Evolutionary conservation across 2,797 vertebrate species (phyloP), one percentile per base, ranked within the genome.

Genomic region (Picus viridis): DNA sequence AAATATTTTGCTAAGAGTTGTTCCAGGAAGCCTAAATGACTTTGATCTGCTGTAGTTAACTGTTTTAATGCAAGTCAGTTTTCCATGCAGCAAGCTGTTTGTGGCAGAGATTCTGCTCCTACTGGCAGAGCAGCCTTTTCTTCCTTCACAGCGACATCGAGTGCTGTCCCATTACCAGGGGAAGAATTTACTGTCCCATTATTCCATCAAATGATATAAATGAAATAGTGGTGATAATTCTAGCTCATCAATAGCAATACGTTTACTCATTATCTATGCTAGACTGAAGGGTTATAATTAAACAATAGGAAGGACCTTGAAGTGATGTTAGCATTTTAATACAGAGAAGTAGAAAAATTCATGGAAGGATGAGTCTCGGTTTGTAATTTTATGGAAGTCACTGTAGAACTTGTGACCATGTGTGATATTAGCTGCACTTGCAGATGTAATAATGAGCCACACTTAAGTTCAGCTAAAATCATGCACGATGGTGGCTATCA

Each of bases 251-350:
- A 51, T 56, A 77, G 82, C 67, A 87, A 76, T 81, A 61, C 1
- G 5, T 82, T 97, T 96, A 94, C 84, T 96, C 92, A 76, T 96
- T 95, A 92, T 61, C 69, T 90, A 80, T 82, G 78, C 90, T 92
- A 94, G 91, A 86, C 75, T 95, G 93, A 88, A 90, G 85, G 89
- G 12, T 67, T 79, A 26, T 82, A 95, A 96, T 96, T 96, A 95
- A 96, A 75, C 89, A 75, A 61, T 86, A 83, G 2, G 5, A 93
- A 96, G 92, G 83, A 80, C 77, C 94, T 96, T 94, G 90, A 96
- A 92, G 82, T 91, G 76, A 88, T 75, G 80, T 71, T 90, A 88
- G 62, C 83, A 82, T 93, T 95, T 92, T 77, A 76, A 92, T 80
- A 68, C 67, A 68, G 67, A 79, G 69, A 95, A 93, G 79, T 79